Evolutionary conservation across 2,888 invertebrate species (phyloP).

Genomic region (Chorisops tibialis): DNA sequence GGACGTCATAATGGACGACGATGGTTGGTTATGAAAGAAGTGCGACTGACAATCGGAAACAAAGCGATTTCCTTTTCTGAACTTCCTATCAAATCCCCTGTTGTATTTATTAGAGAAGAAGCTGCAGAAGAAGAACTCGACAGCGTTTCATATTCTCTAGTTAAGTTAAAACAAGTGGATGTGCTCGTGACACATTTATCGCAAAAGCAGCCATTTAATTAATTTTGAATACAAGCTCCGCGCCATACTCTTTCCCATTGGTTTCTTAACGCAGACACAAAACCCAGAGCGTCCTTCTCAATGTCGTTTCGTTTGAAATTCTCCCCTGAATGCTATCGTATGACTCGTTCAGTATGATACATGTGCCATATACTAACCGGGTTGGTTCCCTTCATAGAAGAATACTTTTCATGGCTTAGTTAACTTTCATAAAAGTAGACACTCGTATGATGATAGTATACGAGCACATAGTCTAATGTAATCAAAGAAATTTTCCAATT

Average conservation of each 20-base stretch:
- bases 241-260: background rate
- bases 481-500: no score
- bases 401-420: no score
- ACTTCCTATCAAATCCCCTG: constrained; percentile 16
- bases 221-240: constrained; percentile 18
- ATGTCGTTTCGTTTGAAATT: no score
- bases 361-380: no score
- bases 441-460: no score
- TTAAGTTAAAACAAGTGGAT: constrained; percentile 15
- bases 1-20: background rate
- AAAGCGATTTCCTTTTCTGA: constrained; percentile 21
- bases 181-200: constrained; percentile 22
- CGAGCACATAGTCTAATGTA: no score
- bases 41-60: constrained; percentile 24
- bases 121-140: constrained; percentile 14
- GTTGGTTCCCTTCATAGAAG: no score
- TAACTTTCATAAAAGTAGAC: no score
- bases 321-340: no score
- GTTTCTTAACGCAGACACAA: no score
- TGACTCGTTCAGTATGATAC: no score
- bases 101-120: background rate
- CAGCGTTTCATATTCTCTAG: background rate
- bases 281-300: no score
- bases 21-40: constrained; percentile 12
- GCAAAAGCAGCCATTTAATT: constrained; percentile 23